These are phyloP conservation scores for Trichomycterus rosablanca DNA, from an alignment of 2,113 vertebrate species.

Conservation along the genomic window DNA sequence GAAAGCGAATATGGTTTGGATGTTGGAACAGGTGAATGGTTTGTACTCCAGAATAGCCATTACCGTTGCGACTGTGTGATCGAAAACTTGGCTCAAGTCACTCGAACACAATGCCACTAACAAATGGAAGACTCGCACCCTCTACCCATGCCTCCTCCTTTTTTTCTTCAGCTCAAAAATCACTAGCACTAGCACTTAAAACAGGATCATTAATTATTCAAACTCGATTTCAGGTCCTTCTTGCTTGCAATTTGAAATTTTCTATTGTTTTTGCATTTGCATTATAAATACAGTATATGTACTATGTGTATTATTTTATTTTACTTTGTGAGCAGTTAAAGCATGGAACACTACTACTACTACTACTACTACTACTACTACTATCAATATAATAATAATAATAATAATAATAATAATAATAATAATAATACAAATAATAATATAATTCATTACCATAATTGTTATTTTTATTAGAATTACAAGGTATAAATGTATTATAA, in stretches of 20 bases:
- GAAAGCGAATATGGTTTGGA: constrained; percentile 68
- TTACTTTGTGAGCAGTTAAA: too few relatives aligned
- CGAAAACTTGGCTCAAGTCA: constrained; percentile 71
- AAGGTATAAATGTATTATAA: constrained; percentile 22
- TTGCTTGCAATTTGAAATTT: too few relatives aligned
- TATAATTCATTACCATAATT: background rate
- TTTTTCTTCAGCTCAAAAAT: constrained; percentile 43
- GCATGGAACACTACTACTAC: too few relatives aligned
- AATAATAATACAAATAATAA: background rate
- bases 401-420: too few relatives aligned
- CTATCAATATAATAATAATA: too few relatives aligned
- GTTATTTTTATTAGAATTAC: background rate
- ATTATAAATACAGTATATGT: too few relatives aligned
- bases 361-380: too few relatives aligned
- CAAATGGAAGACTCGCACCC: constrained; percentile 68
- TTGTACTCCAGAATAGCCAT: constrained; percentile 81
- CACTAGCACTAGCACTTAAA: too few relatives aligned
- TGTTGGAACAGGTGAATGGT: constrained; percentile 81
- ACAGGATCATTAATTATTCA: too few relatives aligned
- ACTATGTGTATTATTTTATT: too few relatives aligned
- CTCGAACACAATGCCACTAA: constrained; percentile 66
- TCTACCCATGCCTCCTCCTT: constrained; percentile 7
- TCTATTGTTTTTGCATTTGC: too few relatives aligned
- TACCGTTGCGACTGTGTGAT: constrained; percentile 75
- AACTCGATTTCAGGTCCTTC: too few relatives aligned